phyloP scores from a whole-genome alignment of 1,140 invertebrate genomes.

The Zophobas morio region DNA sequence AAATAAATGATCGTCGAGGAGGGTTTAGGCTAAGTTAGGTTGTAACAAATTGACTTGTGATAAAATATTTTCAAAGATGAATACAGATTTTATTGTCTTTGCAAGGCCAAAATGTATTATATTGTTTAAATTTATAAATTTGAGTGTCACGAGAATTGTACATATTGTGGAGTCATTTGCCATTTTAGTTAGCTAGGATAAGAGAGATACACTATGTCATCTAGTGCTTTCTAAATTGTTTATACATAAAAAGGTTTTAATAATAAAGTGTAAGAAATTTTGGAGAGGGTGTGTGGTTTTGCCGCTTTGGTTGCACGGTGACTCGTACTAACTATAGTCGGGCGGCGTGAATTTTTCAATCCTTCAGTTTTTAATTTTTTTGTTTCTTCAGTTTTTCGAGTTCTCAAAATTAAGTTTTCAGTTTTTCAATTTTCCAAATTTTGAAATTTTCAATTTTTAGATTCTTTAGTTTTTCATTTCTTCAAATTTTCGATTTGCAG shows the following conservation, averaged over 20 bases:
- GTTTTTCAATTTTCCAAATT: too few relatives aligned
- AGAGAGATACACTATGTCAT: constrained; percentile 1
- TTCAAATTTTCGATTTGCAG: too few relatives aligned
- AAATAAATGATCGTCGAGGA: constrained; percentile 61
- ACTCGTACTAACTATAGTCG: too few relatives aligned
- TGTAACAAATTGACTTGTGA: constrained; percentile 44
- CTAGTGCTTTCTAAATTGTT: constrained; percentile 35
- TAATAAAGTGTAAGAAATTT: constrained; percentile 17
- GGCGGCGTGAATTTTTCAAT: too few relatives aligned
- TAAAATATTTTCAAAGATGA: constrained; percentile 28
- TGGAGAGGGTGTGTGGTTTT: too few relatives aligned
- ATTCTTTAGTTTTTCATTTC: too few relatives aligned
- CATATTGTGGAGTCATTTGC: constrained; percentile 24
- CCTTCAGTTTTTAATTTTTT: too few relatives aligned
- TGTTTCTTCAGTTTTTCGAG: too few relatives aligned
- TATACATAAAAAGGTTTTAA: constrained; percentile 27
- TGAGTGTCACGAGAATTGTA: constrained; percentile 25
- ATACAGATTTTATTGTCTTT: constrained; percentile 24
- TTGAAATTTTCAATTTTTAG: too few relatives aligned
- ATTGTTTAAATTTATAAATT: constrained; percentile 14
- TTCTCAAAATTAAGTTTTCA: too few relatives aligned
- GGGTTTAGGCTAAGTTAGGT: not conserved
- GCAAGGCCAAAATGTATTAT: constrained; percentile 26
- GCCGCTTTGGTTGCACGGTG: too few relatives aligned
- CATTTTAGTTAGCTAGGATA: constrained; percentile 23